Percentiles rank a stretch among this genome's conserved stretches.
phyloP scores from a whole-genome alignment of 2,797 vertebrate species.

The Microctenopoma lineatum region DNA sequence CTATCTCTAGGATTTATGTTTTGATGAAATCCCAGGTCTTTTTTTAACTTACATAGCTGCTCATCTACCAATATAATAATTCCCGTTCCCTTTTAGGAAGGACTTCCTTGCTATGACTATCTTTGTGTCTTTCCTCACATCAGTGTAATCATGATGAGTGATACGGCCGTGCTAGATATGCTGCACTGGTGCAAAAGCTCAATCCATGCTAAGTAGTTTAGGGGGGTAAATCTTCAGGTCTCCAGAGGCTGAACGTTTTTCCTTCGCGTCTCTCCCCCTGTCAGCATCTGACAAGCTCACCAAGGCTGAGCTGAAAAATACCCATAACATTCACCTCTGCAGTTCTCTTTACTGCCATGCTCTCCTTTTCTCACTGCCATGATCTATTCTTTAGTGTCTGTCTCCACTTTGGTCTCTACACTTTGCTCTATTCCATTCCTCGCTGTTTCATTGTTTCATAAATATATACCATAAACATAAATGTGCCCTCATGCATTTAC shows the following conservation, averaged over 20 bases:
- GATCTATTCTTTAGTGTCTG: conserved; percentile 67
- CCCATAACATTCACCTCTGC: conserved; percentile 66
- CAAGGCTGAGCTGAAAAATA: conserved; percentile 71
- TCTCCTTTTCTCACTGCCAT: conserved; percentile 62
- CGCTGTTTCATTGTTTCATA: conserved; percentile 19
- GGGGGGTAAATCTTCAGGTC: conserved; percentile 75
- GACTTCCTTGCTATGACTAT: conserved; percentile 9
- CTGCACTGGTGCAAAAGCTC: conserved; percentile 57
- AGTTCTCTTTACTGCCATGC: conserved; percentile 63
- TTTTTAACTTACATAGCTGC: not conserved
- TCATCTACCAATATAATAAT: not conserved
- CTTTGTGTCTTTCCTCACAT: conserved; percentile 23
- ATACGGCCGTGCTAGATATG: conserved; percentile 62
- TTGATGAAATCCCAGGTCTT: not conserved
- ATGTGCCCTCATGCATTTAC: not conserved
- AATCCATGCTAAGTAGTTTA: conserved; percentile 79
- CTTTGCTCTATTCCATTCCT: conserved; percentile 35
- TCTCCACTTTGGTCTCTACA: conserved; percentile 53
- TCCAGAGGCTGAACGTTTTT: conserved; percentile 65
- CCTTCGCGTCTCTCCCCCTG: conserved; percentile 62
- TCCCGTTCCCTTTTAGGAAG: not conserved
- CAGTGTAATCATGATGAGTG: conserved; percentile 42
- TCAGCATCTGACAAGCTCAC: conserved; percentile 75
- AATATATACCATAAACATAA: not conserved
- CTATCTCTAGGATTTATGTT: not conserved